phyloP scores from a whole-genome alignment of 2,888 invertebrate species.

The Noctua fimbriata region DNA sequence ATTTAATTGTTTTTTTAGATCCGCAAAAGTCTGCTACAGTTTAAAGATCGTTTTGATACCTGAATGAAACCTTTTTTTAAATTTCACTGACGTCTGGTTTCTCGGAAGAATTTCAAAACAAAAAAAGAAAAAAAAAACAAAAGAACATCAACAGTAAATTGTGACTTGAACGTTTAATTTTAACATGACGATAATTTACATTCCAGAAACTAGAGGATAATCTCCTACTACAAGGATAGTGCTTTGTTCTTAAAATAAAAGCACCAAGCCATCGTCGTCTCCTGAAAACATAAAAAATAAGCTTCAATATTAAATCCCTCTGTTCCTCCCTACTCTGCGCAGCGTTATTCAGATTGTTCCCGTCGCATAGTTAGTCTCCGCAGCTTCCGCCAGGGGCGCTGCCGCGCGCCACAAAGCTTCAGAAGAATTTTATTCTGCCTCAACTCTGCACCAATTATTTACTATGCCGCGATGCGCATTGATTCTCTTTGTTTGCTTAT shows the following conservation, averaged over 20 bases:
- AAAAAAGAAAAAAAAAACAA: no score
- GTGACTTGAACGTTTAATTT: not conserved
- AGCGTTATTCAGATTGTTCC: slow-evolving; percentile 76
- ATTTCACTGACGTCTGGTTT: not conserved
- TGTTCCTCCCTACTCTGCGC: slow-evolving; percentile 67
- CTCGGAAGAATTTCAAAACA: not conserved
- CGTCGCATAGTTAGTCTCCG: slow-evolving; percentile 78
- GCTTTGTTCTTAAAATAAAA: not conserved
- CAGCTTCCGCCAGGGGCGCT: slow-evolving; percentile 72
- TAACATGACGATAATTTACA: not conserved
- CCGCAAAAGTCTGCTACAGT: not conserved
- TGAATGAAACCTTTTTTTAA: not conserved
- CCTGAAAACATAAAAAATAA: not conserved
- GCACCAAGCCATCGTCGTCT: not conserved
- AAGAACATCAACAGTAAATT: not conserved
- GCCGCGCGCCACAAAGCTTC: slow-evolving; percentile 67
- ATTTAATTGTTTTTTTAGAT: not conserved
- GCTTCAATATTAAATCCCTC: slow-evolving; percentile 45
- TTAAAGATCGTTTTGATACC: not conserved
- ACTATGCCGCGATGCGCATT: slow-evolving; percentile 60
- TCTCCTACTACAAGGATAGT: not conserved
- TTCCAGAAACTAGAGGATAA: not conserved
- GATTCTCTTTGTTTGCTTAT: slow-evolving; percentile 62
- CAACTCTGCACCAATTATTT: slow-evolving; percentile 64
- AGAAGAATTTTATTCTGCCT: slow-evolving; percentile 76